phyloP scores from a whole-genome alignment of 2,888 invertebrate species.

The Sarcophaga variegata region DNA sequence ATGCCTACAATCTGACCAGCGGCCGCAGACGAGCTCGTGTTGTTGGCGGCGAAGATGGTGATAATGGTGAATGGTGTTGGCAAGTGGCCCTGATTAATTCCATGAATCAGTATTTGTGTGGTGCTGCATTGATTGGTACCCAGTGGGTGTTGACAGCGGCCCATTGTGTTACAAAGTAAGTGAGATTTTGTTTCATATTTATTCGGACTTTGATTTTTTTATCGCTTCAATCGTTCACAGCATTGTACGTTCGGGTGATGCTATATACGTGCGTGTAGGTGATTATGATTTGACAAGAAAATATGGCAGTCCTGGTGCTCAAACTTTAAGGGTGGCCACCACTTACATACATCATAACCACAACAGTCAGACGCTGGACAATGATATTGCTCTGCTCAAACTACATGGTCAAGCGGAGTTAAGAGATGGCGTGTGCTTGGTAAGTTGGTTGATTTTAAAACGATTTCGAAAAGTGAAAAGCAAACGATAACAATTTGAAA shows the following conservation, averaged over 20 bases:
- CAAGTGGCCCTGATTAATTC: slow-evolving; percentile 96
- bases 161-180: slow-evolving; percentile 96
- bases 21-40: slow-evolving; percentile 82
- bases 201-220: slow-evolving; percentile 16
- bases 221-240: slow-evolving; percentile 81
- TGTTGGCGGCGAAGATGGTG: slow-evolving; percentile 95
- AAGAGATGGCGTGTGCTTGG: slow-evolving; percentile 88
- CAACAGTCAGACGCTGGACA: slow-evolving; percentile 96
- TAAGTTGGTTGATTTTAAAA: slow-evolving; percentile 60
- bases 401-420: slow-evolving; percentile 94
- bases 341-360: slow-evolving; percentile 98
- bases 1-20: slow-evolving; percentile 60
- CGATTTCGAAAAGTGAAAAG: neutral
- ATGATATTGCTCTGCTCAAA: slow-evolving; percentile 95
- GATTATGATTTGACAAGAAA: slow-evolving; percentile 95
- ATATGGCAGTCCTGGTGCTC: slow-evolving; percentile 95
- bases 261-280: slow-evolving; percentile 95
- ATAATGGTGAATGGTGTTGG: slow-evolving; percentile 97
- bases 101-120: slow-evolving; percentile 95
- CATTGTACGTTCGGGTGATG: slow-evolving; percentile 96
- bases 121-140: slow-evolving; percentile 95
- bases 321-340: slow-evolving; percentile 94
- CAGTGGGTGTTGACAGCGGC: slow-evolving; percentile 97
- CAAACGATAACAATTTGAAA: neutral
- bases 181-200: slow-evolving; percentile 66